Evolutionary conservation across 2,797 vertebrate species (phyloP).

Genomic region (Sebastes umbrosus): DNA sequence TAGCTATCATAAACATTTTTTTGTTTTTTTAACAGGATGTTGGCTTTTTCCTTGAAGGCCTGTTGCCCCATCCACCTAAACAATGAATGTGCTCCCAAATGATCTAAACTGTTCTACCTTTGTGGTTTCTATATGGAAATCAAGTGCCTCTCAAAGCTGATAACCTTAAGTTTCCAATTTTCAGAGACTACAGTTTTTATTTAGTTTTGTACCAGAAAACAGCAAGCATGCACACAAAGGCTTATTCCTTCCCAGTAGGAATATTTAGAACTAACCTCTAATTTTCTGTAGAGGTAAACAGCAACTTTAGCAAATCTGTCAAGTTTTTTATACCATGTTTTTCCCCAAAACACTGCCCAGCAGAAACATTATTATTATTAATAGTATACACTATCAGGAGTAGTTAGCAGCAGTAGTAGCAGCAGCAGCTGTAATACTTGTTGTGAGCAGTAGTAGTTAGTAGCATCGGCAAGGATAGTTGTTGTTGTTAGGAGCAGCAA

Average conservation of each 20-base stretch:
- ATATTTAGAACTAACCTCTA: background rate
- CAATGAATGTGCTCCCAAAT: constrained; percentile 28
- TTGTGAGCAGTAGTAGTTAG: background rate
- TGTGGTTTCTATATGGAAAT: background rate
- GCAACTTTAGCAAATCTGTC: background rate
- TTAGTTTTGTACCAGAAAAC: background rate
- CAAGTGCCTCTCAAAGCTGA: constrained; percentile 29
- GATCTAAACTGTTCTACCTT: background rate
- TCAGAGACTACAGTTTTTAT: background rate
- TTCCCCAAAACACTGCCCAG: constrained; percentile 22
- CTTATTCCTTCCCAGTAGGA: background rate
- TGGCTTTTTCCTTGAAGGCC: background rate
- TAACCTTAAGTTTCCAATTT: background rate
- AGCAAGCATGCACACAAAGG: constrained; percentile 64
- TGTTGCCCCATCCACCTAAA: background rate
- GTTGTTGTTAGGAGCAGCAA: background rate
- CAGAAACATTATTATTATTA: constrained; percentile 22
- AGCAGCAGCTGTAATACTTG: background rate
- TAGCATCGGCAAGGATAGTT: background rate
- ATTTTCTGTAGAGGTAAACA: background rate
- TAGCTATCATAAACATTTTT: background rate
- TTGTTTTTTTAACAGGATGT: constrained; percentile 19
- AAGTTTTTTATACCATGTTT: background rate
- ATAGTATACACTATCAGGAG: background rate
- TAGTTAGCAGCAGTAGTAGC: background rate